Base-by-base conservation (phyloP, 2,888 invertebrate species). In the Poecilus cupreus region DNA sequence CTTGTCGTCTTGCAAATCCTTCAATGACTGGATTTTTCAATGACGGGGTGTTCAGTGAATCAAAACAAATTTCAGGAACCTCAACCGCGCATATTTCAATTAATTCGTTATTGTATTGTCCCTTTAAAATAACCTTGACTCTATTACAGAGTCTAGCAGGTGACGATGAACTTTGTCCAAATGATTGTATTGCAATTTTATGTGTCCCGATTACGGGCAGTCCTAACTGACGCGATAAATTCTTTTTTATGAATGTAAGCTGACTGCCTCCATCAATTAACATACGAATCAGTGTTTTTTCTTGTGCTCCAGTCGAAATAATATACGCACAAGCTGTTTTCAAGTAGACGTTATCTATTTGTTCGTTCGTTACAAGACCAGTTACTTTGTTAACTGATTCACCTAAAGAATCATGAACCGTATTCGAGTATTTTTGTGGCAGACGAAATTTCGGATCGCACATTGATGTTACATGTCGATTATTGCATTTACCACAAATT, bases 251-350 rank as follows among this genome's bases (percentile, higher is more conserved):
- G n/a, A 80, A 80, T 8, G 74, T 60, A 11, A 80, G 39, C 26
- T 80, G 80, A 43, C 80, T 80, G 2, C 80, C 80, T 0, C 80
- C 74, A 43, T 60, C 77, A 1, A 77, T 39, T 11, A 60, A 10
- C 22, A 77, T 8, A 20, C 77, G 39, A 54, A 43, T 60, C 1
- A 77, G 20, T 22, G 8, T n/a, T 5, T 60, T n/a, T 8, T 60
- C 24, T 60, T 60, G 22, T 26, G n/a, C n/a, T n/a, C n/a, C n/a
- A n/a, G n/a, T n/a, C n/a, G n/a, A n/a, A n/a, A n/a, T n/a, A n/a
- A n/a, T n/a, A n/a, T n/a, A n/a, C n/a, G n/a, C n/a, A n/a, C n/a
- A 26, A 26, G 16, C 1, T 13, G n/a, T 49, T 49, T 49, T 49
- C 1, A 16, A 13, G 16, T 49, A 6, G 1, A n/a, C 20, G n/a